These are phyloP conservation scores for Scaptomyza caliginosa DNA, from an alignment of 2,888 invertebrate species.

Conservation along the genomic window DNA sequence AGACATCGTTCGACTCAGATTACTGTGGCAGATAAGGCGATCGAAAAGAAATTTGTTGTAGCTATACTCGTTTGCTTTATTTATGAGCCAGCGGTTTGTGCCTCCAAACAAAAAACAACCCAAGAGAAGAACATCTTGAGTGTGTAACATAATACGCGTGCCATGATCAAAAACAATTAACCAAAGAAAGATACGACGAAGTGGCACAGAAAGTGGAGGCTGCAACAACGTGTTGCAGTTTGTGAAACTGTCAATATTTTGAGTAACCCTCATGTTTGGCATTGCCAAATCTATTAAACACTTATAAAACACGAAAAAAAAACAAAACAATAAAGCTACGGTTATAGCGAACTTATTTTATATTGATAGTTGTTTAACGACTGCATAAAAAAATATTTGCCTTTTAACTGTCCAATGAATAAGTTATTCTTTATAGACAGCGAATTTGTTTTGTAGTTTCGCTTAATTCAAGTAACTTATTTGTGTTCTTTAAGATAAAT, in stretches of 20 bases:
- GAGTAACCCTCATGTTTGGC: background rate
- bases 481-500: no score
- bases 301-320: background rate
- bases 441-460: no score
- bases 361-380: background rate
- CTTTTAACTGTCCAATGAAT: no score
- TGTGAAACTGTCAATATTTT: background rate
- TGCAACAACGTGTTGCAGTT: constrained; percentile 40
- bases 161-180: constrained; percentile 21
- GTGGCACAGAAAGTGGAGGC: no score
- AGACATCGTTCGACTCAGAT: constrained; percentile 64
- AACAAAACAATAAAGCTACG: background rate
- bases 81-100: constrained; percentile 53
- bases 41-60: constrained; percentile 52
- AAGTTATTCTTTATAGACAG: no score
- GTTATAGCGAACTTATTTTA: background rate
- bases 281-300: constrained; percentile 1
- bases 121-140: constrained; percentile 22
- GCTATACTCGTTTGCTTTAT: constrained; percentile 56
- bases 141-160: constrained; percentile 66
- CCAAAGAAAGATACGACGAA: background rate
- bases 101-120: constrained; percentile 2
- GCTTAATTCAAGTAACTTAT: no score
- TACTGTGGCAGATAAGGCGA: constrained; percentile 65
- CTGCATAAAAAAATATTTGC: no score